Percentiles rank a stretch among this genome's conserved stretches.
These are phyloP conservation scores for Taeniopygia guttata DNA, from an alignment of 2,797 vertebrate genomes.

Conservation along the genomic window DNA sequence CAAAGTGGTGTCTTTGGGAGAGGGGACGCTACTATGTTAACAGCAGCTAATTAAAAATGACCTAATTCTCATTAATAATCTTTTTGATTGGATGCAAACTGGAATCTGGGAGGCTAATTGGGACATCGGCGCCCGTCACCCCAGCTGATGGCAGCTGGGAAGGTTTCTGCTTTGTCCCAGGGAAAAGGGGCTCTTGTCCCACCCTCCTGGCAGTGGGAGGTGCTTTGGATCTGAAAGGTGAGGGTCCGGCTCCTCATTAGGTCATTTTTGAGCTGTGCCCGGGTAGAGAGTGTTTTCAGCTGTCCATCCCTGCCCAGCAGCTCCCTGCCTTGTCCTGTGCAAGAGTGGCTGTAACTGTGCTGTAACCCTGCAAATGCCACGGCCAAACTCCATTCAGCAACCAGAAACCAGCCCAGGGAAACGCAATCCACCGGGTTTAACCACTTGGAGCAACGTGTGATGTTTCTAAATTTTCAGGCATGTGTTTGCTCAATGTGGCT, in stretches of 20 bases:
- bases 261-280: background rate
- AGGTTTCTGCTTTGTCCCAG: background rate
- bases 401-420: background rate
- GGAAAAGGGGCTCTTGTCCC: background rate
- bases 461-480: background rate
- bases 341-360: rapidly evolving
- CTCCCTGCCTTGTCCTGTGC: background rate
- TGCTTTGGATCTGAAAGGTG: background rate
- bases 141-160: background rate
- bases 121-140: background rate
- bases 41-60: constrained; percentile 45
- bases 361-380: background rate
- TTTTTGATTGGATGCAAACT: background rate
- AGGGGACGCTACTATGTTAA: background rate
- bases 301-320: background rate
- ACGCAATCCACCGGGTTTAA: rapidly evolving
- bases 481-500: background rate
- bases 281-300: background rate
- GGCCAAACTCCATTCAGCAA: background rate
- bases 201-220: rapidly evolving
- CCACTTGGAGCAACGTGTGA: background rate
- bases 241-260: rapidly evolving
- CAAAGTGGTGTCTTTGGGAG: background rate
- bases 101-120: background rate
- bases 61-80: constrained; percentile 16